Evolutionary conservation across 2,888 invertebrate genomes (phyloP).

Genomic region (Mimachlamys varia): DNA sequence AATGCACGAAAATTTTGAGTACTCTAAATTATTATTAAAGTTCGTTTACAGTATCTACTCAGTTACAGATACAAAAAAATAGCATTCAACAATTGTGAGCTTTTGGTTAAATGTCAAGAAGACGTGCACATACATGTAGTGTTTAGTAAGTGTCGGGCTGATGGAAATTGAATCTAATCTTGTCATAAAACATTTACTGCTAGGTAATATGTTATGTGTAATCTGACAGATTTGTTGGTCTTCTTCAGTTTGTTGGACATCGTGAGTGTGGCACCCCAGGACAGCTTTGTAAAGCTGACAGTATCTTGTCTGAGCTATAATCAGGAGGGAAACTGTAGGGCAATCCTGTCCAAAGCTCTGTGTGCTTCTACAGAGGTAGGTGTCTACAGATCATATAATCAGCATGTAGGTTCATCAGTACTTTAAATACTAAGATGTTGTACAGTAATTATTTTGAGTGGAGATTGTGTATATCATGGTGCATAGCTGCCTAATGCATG

Average conservation of each 20-base stretch:
- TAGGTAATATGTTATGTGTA: background rate
- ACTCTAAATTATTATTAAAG: too few relatives aligned
- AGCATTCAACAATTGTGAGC: background rate
- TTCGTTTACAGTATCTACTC: too few relatives aligned
- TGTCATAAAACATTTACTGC: background rate
- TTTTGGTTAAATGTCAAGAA: background rate
- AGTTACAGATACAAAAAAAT: too few relatives aligned
- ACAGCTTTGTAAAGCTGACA: conserved; percentile 96
- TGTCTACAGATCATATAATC: too few relatives aligned
- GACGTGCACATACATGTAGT: too few relatives aligned
- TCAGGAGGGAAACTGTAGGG: conserved; percentile 85
- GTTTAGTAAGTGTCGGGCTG: too few relatives aligned
- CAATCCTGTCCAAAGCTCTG: conserved; percentile 83
- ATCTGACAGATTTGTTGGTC: conserved; percentile 10
- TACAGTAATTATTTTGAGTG: too few relatives aligned
- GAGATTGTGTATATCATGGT: too few relatives aligned
- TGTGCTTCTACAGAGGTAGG: conserved; percentile 63
- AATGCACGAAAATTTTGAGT: too few relatives aligned
- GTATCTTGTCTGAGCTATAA: conserved; percentile 95
- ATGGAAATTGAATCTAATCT: background rate
- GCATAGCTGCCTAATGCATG: too few relatives aligned
- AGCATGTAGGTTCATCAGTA: too few relatives aligned
- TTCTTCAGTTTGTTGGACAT: conserved; percentile 88
- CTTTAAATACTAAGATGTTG: too few relatives aligned
- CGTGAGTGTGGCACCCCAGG: conserved; percentile 90